These are phyloP conservation scores for Tipula lateralis DNA, from an alignment of 2,888 invertebrate species.

Conservation along the genomic window DNA sequence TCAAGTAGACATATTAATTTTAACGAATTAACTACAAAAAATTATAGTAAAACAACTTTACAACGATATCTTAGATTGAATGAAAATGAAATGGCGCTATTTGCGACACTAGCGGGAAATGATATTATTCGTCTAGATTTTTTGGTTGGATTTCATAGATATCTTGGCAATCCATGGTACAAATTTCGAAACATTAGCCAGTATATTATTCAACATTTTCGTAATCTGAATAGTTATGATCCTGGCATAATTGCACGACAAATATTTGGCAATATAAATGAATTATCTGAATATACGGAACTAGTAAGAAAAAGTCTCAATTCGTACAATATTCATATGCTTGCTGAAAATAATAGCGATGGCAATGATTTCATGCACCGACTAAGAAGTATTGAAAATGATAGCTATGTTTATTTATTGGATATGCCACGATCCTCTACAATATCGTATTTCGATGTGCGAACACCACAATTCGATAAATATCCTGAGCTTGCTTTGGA, in stretches of 20 bases:
- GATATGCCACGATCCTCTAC: not conserved
- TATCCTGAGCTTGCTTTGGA: not conserved
- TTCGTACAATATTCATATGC: not conserved
- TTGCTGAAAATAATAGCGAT: not conserved
- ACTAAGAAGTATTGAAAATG: not conserved
- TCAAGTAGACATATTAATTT: not conserved
- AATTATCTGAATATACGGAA: not conserved
- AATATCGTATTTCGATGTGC: not conserved
- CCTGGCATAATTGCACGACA: not conserved
- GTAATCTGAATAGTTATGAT: not conserved
- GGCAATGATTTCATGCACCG: not conserved
- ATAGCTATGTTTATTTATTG: not conserved
- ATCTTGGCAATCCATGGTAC: not conserved
- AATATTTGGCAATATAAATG: not conserved
- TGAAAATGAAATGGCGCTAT: not conserved
- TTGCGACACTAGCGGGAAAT: not conserved
- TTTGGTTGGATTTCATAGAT: not conserved
- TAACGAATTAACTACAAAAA: not conserved
- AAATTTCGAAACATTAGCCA: not conserved
- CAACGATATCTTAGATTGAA: not conserved
- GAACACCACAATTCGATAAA: not conserved
- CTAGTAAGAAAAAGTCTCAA: not conserved
- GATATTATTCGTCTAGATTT: not conserved
- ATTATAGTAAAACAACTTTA: not conserved
- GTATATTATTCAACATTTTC: not conserved